phyloP scores from a whole-genome alignment of 1,140 invertebrate genomes.

The Anoplolepis gracilipes region DNA sequence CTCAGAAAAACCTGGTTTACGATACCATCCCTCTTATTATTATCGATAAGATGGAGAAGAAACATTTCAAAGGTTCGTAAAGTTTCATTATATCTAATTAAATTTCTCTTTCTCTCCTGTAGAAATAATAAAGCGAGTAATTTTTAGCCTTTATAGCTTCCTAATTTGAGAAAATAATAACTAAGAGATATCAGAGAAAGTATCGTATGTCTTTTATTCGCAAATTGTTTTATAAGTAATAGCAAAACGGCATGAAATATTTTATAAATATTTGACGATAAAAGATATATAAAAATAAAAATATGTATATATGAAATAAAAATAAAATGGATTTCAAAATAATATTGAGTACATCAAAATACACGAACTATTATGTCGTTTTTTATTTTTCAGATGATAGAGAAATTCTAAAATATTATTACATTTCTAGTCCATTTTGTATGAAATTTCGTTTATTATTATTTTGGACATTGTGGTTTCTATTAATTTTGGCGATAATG shows the following conservation, averaged over 20 bases:
- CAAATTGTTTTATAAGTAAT: neutral
- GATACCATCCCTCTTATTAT: constrained; percentile 39
- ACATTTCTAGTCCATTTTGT: constrained; percentile 34
- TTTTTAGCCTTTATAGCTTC: neutral
- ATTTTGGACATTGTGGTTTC: constrained; percentile 45
- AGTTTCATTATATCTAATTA: neutral
- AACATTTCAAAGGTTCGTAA: constrained; percentile 3
- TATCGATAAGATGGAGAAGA: neutral
- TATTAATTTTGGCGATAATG: constrained; percentile 10
- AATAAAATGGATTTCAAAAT: neutral
- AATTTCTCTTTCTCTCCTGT: neutral
- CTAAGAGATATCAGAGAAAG: neutral
- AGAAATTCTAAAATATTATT: constrained; percentile 14
- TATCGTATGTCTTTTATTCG: neutral
- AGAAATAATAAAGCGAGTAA: neutral
- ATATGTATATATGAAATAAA: neutral
- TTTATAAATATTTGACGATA: neutral
- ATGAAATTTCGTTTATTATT: constrained; percentile 45
- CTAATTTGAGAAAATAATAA: neutral
- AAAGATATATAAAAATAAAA: neutral
- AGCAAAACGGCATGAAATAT: neutral
- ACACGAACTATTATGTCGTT: neutral
- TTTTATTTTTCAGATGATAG: constrained; percentile 17
- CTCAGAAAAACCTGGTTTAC: neutral
- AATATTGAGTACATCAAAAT: neutral